Percentiles rank a stretch among this genome's conserved stretches.
Evolutionary conservation across 2,113 vertebrate species (phyloP).

Genomic region (Struthio camelus): DNA sequence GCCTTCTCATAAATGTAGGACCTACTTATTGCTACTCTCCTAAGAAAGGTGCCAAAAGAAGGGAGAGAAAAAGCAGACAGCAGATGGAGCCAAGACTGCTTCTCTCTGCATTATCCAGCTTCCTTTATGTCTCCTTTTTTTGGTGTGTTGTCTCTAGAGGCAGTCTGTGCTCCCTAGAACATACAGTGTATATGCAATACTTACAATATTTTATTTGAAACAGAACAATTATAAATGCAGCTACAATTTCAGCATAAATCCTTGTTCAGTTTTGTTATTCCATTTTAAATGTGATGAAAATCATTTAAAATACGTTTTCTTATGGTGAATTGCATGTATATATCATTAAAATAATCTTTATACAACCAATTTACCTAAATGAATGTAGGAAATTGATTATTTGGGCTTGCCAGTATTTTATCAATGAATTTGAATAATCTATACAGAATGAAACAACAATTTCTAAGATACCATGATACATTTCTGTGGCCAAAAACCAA

Average conservation of each 20-base stretch:
- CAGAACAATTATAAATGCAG: background rate
- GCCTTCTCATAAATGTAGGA: background rate
- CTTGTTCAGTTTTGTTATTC: background rate
- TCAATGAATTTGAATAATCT: background rate
- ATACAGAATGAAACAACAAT: background rate
- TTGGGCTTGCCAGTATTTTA: background rate
- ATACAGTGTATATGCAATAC: background rate
- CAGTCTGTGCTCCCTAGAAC: background rate
- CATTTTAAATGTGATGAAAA: background rate
- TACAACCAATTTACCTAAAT: background rate
- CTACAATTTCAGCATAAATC: background rate
- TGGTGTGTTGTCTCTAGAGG: background rate
- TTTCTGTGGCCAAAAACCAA: slow-evolving; percentile 40
- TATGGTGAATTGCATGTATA: background rate
- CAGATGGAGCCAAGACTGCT: slow-evolving; percentile 46
- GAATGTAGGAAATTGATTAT: background rate
- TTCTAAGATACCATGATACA: background rate
- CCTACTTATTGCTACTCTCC: background rate
- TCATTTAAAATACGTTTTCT: background rate
- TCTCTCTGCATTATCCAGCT: background rate
- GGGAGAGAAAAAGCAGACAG: background rate
- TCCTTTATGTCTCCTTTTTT: background rate
- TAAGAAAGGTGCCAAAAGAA: background rate
- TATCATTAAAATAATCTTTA: background rate
- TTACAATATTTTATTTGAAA: background rate